Percentiles rank a stretch among this genome's conserved stretches.
Evolutionary conservation across 1,140 invertebrate genomes (phyloP).

Genomic region (Bombyx mandarina): DNA sequence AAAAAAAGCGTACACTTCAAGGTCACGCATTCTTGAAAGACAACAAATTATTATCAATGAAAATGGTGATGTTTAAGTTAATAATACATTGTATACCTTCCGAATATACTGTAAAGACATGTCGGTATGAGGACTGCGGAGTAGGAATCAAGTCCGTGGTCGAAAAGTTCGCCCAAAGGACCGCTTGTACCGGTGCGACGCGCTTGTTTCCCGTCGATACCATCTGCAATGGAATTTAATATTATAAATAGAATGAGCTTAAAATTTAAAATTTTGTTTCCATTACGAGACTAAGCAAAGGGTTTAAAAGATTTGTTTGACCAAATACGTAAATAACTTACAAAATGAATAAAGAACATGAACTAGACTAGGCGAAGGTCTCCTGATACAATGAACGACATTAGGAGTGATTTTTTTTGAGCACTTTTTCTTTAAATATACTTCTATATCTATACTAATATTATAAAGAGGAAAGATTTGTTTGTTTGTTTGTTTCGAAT

Average conservation of each 20-base stretch:
- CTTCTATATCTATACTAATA: too few relatives aligned
- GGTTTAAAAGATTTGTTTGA: not conserved
- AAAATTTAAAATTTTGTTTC: not conserved
- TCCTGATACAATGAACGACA: too few relatives aligned
- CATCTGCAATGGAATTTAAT: conserved; percentile 76
- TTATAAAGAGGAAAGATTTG: too few relatives aligned
- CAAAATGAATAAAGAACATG: not conserved
- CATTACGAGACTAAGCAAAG: not conserved
- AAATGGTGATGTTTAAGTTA: not conserved
- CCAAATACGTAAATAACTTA: not conserved
- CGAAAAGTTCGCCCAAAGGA: conserved; percentile 97
- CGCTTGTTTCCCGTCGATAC: conserved; percentile 99
- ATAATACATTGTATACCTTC: conserved; percentile 51
- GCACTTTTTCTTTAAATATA: too few relatives aligned
- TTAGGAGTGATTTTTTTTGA: too few relatives aligned
- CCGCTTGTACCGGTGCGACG: conserved; percentile 92
- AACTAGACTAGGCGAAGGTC: not conserved
- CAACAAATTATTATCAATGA: too few relatives aligned
- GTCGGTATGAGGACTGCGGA: conserved; percentile 92
- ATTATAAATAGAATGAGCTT: not conserved
- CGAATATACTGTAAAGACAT: conserved; percentile 95
- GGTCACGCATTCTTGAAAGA: too few relatives aligned
- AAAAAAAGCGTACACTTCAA: too few relatives aligned
- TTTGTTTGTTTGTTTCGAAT: too few relatives aligned
- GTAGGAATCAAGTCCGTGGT: conserved; percentile 98